These are phyloP conservation scores for Caiman crocodilus DNA, from an alignment of 2,797 vertebrate genomes.

Conservation along the genomic window DNA sequence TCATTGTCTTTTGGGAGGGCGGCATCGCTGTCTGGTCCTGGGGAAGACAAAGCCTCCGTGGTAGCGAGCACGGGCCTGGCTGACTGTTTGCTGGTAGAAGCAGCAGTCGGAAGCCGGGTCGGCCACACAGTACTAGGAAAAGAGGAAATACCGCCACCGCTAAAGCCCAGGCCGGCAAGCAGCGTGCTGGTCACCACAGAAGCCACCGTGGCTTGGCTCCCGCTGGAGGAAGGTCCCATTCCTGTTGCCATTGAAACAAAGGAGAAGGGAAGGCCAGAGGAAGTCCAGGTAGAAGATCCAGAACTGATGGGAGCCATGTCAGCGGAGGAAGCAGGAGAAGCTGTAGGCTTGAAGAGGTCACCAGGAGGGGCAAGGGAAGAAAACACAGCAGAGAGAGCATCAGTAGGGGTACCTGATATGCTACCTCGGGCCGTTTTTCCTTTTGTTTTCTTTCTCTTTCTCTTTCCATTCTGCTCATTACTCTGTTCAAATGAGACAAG, in stretches of 20 bases:
- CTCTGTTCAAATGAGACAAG: conserved; percentile 49
- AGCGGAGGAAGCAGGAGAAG: conserved; percentile 93
- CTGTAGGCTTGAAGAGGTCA: conserved; percentile 87
- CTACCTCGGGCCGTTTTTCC: conserved; percentile 25
- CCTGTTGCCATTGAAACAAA: conserved; percentile 98
- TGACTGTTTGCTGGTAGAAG: conserved; percentile 79
- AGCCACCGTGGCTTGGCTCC: conserved; percentile 94
- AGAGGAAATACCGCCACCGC: conserved; percentile 92
- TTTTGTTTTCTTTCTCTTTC: conserved; percentile 51
- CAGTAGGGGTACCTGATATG: conserved; percentile 7
- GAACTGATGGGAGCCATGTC: conserved; percentile 99
- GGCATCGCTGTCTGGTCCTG: conserved; percentile 80
- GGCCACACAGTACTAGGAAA: conserved; percentile 96
- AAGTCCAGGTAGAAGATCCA: conserved; percentile 97
- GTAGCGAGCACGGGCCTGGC: conserved; percentile 80
- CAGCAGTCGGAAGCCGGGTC: conserved; percentile 79
- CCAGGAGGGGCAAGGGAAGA: conserved; percentile 30
- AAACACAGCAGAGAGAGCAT: conserved; percentile 68
- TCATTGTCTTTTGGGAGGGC: conserved; percentile 77
- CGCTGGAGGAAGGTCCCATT: conserved; percentile 94
- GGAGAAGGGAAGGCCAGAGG: conserved; percentile 95
- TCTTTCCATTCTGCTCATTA: neutral
- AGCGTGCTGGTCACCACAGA: conserved; percentile 96
- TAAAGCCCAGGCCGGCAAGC: conserved; percentile 93
- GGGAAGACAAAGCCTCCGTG: conserved; percentile 81